Conservation (phyloP, 2,113 vertebrate species). For the Thalassarche chlororhynchos region DNA sequence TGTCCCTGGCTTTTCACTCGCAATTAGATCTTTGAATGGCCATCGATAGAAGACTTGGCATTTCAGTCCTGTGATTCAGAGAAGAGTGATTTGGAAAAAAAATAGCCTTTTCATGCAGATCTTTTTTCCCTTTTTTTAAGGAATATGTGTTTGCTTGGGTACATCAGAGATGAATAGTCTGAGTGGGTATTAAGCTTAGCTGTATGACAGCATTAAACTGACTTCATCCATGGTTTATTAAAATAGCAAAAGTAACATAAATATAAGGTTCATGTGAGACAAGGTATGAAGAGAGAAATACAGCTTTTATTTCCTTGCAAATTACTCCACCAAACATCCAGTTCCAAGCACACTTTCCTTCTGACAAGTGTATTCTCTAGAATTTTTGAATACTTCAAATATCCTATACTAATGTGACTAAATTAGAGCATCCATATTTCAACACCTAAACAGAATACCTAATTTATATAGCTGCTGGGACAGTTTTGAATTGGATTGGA, state of each 20-base stretch:
- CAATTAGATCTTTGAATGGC: not conserved
- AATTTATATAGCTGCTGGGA: not conserved
- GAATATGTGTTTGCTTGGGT: not conserved
- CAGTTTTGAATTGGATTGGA: not conserved
- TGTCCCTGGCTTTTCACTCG: not conserved
- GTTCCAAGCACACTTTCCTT: not conserved
- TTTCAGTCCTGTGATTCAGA: not conserved
- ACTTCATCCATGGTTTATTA: not conserved
- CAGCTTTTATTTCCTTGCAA: not conserved
- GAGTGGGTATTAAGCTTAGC: not conserved
- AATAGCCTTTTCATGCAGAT: not conserved
- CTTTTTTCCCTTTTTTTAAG: not conserved
- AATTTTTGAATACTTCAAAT: not conserved
- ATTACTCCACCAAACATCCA: not conserved
- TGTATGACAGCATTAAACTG: not conserved
- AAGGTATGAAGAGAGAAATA: not conserved
- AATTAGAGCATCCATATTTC: not conserved
- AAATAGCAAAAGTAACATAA: not conserved
- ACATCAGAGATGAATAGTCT: not conserved
- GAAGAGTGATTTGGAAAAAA: not conserved
- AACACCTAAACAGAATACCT: not conserved
- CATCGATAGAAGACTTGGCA: not conserved
- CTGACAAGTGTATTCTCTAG: not conserved
- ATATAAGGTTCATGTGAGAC: not conserved
- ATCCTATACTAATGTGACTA: not conserved